Evolutionary conservation across 2,888 invertebrate genomes (phyloP).

Genomic region (Philereme vetulata): DNA sequence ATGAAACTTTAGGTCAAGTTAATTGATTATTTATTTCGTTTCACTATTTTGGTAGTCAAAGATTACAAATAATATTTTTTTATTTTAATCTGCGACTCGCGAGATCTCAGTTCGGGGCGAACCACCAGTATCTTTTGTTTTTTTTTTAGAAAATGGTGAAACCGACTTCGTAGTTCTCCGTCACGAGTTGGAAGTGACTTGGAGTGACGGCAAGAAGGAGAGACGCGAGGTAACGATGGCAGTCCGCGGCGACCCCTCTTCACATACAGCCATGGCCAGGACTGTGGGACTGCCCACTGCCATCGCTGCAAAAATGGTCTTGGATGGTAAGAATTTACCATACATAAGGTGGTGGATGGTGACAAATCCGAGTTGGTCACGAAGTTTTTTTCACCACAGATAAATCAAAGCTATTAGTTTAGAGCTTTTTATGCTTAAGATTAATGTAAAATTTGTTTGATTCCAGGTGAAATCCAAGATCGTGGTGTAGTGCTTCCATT

Average conservation of each 20-base stretch:
- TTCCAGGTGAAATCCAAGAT: constrained; percentile 96
- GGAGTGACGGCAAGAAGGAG: constrained; percentile 94
- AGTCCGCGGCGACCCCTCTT: constrained; percentile 91
- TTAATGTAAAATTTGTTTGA: neutral
- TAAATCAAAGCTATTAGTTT: neutral
- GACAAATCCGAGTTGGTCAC: too few species aligned
- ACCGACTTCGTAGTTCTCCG: constrained; percentile 97
- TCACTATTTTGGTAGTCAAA: too few species aligned
- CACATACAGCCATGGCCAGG: constrained; percentile 96
- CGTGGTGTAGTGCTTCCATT: constrained; percentile 97
- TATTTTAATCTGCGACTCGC: too few species aligned
- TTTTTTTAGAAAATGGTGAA: constrained; percentile 85
- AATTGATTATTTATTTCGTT: too few species aligned
- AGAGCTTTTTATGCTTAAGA: neutral
- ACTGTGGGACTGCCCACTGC: constrained; percentile 91
- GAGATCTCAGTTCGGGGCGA: too few species aligned
- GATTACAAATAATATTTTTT: too few species aligned
- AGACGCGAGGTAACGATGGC: constrained; percentile 93
- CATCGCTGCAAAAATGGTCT: constrained; percentile 98
- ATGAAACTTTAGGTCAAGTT: too few species aligned
- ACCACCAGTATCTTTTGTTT: constrained; percentile 1
- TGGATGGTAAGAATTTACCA: constrained; percentile 89
- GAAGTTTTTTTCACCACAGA: too few species aligned
- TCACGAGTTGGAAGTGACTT: constrained; percentile 95
- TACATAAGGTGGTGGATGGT: neutral